phyloP scores from a whole-genome alignment of 2,888 invertebrate genomes.

The Labia minor region DNA sequence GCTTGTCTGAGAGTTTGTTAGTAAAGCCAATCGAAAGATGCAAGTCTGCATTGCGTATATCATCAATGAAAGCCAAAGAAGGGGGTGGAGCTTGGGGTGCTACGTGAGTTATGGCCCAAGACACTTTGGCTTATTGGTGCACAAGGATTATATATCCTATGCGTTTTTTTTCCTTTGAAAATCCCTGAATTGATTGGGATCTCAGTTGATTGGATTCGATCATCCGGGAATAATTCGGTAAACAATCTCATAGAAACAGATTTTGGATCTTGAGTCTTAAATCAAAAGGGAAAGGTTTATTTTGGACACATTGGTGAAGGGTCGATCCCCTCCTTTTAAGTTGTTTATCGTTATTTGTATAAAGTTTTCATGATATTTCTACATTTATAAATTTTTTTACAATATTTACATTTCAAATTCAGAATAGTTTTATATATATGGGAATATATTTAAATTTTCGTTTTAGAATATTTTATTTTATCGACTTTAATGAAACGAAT shows the following conservation, averaged over 20 bases:
- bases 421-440: no score
- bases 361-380: no score
- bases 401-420: no score
- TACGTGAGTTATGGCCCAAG: background rate
- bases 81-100: background rate
- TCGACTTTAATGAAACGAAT: no score
- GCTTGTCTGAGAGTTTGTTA: background rate
- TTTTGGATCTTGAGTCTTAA: background rate
- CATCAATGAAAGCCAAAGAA: background rate
- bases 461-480: no score
- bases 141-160: background rate
- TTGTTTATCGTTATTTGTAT: no score
- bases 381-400: no score
- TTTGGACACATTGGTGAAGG: no score
- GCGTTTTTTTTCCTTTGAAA: background rate
- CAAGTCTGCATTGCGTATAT: conserved; percentile 13
- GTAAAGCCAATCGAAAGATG: conserved; percentile 4
- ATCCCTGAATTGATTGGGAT: conserved; percentile 2
- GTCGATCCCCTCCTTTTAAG: no score
- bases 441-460: no score
- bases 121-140: conserved; percentile 13
- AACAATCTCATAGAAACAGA: conserved; percentile 7
- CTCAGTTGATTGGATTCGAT: conserved; percentile 13
- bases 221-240: conserved; percentile 1
- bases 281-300: background rate